phyloP scores from a whole-genome alignment of 1,140 invertebrate species.

The Homarus americanus region DNA sequence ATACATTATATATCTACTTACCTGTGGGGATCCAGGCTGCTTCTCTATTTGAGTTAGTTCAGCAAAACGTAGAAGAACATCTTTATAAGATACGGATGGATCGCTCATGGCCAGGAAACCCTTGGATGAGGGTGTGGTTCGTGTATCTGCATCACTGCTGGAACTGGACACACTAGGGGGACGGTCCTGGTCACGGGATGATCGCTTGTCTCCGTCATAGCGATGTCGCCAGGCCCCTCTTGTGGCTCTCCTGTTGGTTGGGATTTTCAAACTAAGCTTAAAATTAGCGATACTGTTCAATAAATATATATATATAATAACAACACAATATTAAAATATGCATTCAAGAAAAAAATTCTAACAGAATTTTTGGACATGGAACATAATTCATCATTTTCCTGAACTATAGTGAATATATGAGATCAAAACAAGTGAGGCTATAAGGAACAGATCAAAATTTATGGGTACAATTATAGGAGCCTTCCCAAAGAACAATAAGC shows the following conservation, averaged over 20 bases:
- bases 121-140: slow-evolving; percentile 37
- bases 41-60: slow-evolving; percentile 72
- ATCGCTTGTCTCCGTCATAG: slow-evolving; percentile 69
- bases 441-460: no score
- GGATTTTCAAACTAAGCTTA: slow-evolving; percentile 59
- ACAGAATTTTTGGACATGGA: no score
- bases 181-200: slow-evolving; percentile 51
- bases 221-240: slow-evolving; percentile 68
- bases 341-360: no score
- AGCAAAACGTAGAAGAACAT: slow-evolving; percentile 71
- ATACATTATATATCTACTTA: slow-evolving; percentile 18
- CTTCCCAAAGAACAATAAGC: no score
- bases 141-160: slow-evolving; percentile 61
- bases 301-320: not conserved
- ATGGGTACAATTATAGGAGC: no score
- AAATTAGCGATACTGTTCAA: slow-evolving; percentile 48
- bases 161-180: slow-evolving; percentile 66
- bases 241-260: slow-evolving; percentile 64
- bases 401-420: no score
- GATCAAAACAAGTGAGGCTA: no score
- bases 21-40: slow-evolving; percentile 73
- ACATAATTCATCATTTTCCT: no score
- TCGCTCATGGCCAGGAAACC: slow-evolving; percentile 62
- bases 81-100: slow-evolving; percentile 71
- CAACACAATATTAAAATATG: not conserved